phyloP scores from a whole-genome alignment of 2,888 invertebrate genomes.

The Cyrtodaria siliqua region DNA sequence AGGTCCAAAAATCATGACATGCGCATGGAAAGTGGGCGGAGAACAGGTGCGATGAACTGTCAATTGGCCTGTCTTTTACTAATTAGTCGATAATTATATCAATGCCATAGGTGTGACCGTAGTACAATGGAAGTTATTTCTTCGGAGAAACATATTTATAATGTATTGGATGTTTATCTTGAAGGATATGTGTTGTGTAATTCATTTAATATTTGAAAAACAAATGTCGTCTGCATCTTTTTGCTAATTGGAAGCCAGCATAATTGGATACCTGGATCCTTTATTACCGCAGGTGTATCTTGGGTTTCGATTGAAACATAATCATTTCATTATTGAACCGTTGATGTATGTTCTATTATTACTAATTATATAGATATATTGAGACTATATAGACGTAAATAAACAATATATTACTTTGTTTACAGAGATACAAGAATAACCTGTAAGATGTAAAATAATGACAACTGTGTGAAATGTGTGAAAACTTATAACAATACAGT shows the following conservation, averaged over 20 bases:
- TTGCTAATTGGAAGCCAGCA: neutral
- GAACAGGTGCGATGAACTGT: slow-evolving; percentile 7
- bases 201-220: neutral
- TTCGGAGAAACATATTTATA: neutral
- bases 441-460: too few relatives aligned
- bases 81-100: slow-evolving; percentile 1
- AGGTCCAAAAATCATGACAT: neutral
- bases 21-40: slow-evolving; percentile 21
- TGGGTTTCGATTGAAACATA: too few relatives aligned
- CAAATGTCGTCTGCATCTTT: slow-evolving; percentile 2
- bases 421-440: too few relatives aligned
- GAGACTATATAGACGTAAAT: too few relatives aligned
- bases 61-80: neutral
- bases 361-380: too few relatives aligned
- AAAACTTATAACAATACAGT: too few relatives aligned
- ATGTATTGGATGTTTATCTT: neutral
- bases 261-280: too few relatives aligned
- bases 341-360: too few relatives aligned
- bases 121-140: neutral
- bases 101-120: neutral
- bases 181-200: neutral
- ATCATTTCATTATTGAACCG: too few relatives aligned
- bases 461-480: too few relatives aligned
- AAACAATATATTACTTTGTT: too few relatives aligned
- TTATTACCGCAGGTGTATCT: too few relatives aligned